Percentiles rank a stretch among this genome's conserved stretches.
Conservation (phyloP, 2,888 invertebrate genomes). For the Lepetodrilus schrolli region DNA sequence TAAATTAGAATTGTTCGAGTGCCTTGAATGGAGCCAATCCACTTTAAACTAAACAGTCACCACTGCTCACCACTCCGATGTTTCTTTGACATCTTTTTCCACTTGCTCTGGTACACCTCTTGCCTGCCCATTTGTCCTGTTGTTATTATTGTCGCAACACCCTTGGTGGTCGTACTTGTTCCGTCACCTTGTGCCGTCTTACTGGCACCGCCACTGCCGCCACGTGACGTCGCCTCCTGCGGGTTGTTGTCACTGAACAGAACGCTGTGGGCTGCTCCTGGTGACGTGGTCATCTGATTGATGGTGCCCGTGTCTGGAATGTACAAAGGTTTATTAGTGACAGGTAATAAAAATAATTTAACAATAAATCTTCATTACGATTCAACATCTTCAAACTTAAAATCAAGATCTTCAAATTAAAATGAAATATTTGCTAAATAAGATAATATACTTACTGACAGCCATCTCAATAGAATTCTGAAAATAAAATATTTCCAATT, state of each 20-base stretch:
- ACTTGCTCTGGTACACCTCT: background rate
- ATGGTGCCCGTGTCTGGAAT: background rate
- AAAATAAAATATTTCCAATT: background rate
- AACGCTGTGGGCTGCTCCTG: background rate
- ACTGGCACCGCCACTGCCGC: background rate
- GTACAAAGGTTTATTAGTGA: no score
- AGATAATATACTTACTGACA: background rate
- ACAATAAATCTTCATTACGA: no score
- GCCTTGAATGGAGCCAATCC: no score
- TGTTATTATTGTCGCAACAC: no score
- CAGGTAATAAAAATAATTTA: no score
- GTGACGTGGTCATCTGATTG: background rate
- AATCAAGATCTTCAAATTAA: background rate
- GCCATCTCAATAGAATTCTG: no score
- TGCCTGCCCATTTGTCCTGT: no score
- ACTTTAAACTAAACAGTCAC: background rate
- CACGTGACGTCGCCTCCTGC: background rate
- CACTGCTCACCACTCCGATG: background rate
- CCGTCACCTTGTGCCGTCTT: background rate
- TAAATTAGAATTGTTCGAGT: no score
- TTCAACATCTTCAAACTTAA: no score
- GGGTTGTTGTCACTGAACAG: background rate
- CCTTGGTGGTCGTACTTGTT: no score
- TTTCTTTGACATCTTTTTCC: slow-evolving; percentile 3
- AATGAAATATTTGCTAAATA: background rate